phyloP scores from a whole-genome alignment of 2,113 vertebrate genomes.

The Coracopsis vasa region DNA sequence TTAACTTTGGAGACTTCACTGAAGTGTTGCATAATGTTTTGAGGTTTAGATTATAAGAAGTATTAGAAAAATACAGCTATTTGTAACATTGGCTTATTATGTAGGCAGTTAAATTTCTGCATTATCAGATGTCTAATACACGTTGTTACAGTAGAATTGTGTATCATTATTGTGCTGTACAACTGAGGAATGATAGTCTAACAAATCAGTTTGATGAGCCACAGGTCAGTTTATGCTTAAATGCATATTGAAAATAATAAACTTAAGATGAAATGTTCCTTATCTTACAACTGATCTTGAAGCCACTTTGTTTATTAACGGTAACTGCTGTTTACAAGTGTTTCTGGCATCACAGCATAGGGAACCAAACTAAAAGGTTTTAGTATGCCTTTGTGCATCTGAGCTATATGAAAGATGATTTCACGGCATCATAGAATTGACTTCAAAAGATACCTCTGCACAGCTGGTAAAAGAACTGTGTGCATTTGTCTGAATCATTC shows the following conservation, averaged over 20 bases:
- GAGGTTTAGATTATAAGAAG: not conserved
- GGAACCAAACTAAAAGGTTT: not conserved
- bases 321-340: not conserved
- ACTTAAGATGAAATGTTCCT: not conserved
- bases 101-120: not conserved
- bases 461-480: not conserved
- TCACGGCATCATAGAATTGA: not conserved
- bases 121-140: not conserved
- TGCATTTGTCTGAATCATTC: not conserved
- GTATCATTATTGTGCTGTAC: not conserved
- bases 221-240: not conserved
- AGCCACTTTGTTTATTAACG: not conserved
- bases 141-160: not conserved
- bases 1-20: not conserved
- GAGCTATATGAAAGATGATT: not conserved
- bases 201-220: not conserved
- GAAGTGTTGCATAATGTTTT: not conserved
- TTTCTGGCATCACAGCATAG: not conserved
- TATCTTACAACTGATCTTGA: not conserved
- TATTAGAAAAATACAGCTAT: not conserved
- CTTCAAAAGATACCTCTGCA: not conserved
- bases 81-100: not conserved
- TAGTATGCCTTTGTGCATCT: not conserved
- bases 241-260: not conserved
- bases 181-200: not conserved